Conservation (phyloP, 2,113 vertebrate genomes). For the Crocuta crocuta region DNA sequence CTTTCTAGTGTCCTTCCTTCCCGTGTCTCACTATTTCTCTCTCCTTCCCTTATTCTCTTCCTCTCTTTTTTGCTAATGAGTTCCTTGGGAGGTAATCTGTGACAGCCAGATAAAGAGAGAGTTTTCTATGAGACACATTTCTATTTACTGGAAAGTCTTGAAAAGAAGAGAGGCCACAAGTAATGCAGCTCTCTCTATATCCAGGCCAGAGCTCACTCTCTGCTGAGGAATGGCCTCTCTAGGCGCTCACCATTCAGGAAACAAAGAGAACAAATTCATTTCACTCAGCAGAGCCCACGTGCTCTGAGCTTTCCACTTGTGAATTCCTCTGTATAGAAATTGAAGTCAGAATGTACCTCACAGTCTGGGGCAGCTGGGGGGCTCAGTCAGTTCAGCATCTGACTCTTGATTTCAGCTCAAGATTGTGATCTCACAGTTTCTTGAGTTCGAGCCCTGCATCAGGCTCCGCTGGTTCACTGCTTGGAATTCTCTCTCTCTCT, state of each 20-base stretch:
- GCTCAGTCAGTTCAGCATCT: too few relatives aligned
- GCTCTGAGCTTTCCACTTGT: neutral
- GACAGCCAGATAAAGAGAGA: neutral
- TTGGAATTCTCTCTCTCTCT: too few relatives aligned
- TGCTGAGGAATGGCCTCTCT: neutral
- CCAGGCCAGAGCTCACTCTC: neutral
- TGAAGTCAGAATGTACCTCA: neutral
- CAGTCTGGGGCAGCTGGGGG: neutral
- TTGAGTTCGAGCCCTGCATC: too few relatives aligned
- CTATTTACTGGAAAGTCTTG: neutral
- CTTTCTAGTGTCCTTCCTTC: too few relatives aligned
- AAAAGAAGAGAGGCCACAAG: neutral
- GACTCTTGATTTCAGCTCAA: too few relatives aligned
- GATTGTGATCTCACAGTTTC: too few relatives aligned
- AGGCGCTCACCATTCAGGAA: neutral
- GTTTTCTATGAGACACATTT: neutral
- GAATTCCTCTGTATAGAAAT: neutral
- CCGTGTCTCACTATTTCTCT: accelerated
- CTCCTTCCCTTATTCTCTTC: accelerated
- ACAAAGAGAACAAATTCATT: neutral
- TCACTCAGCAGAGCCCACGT: neutral
- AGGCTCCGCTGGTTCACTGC: too few relatives aligned
- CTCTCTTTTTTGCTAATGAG: neutral
- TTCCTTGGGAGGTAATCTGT: neutral
- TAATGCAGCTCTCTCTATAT: neutral